phyloP scores from a whole-genome alignment of 2,888 invertebrate species.

The Octonoba sinensis region DNA sequence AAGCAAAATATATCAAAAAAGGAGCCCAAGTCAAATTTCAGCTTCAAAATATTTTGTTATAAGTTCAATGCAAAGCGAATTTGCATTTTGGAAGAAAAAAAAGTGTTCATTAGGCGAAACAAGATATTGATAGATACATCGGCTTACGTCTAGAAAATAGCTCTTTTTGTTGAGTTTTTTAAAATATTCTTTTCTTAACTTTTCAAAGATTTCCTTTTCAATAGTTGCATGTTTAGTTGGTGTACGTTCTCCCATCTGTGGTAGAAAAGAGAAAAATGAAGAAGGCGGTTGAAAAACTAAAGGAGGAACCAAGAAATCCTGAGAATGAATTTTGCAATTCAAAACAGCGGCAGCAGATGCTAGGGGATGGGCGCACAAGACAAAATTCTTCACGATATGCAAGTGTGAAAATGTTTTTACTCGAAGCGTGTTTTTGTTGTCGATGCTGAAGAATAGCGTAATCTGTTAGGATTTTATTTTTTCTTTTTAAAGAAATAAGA shows the following conservation, averaged over 20 bases:
- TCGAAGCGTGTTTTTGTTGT: conserved; percentile 28
- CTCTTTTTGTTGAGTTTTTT: conserved; percentile 2
- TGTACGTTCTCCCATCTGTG: conserved; percentile 22
- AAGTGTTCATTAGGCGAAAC: too few relatives aligned
- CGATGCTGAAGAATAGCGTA: neutral
- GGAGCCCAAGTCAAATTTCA: too few relatives aligned
- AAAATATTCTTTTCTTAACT: neutral
- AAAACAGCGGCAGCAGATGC: conserved; percentile 53
- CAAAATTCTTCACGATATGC: conserved; percentile 48
- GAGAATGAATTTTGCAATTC: conserved; percentile 61
- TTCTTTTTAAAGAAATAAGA: neutral
- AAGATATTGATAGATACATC: too few relatives aligned
- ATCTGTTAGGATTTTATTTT: conserved; percentile 22
- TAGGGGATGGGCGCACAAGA: conserved; percentile 20
- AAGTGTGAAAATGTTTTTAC: conserved; percentile 41
- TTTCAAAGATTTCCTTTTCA: conserved; percentile 10
- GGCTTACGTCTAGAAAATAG: conserved; percentile 10
- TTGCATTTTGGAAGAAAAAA: too few relatives aligned
- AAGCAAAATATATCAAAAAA: too few relatives aligned
- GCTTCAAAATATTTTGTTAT: too few relatives aligned
- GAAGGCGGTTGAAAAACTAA: neutral
- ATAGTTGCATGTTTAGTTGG: conserved; percentile 21
- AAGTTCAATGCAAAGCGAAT: too few relatives aligned
- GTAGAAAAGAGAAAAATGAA: too few relatives aligned
- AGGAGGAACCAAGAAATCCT: conserved; percentile 18